phyloP scores from a whole-genome alignment of 2,113 vertebrate genomes.

The Cyanocitta stelleri region DNA sequence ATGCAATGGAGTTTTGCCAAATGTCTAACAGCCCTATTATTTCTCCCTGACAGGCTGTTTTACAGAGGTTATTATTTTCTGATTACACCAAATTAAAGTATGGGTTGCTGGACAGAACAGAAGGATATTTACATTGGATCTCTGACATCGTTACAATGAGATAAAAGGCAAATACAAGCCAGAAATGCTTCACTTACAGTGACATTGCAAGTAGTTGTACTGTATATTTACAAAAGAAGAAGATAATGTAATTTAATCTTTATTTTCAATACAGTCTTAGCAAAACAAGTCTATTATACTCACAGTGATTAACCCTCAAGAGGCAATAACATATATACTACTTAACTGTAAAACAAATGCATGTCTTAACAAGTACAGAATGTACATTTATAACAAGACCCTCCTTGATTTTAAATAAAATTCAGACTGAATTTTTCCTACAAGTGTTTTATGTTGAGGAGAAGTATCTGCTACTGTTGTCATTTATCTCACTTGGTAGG shows the following conservation, averaged over 20 bases:
- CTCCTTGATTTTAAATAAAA: background rate
- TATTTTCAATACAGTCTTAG: background rate
- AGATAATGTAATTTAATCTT: background rate
- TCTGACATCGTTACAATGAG: slow-evolving; percentile 35
- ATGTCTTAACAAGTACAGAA: background rate
- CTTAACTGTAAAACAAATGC: background rate
- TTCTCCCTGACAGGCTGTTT: slow-evolving; percentile 37
- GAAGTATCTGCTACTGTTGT: background rate
- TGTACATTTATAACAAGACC: background rate
- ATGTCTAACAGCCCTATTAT: slow-evolving; percentile 32
- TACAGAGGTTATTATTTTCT: slow-evolving; percentile 45
- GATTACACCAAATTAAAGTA: slow-evolving; percentile 45
- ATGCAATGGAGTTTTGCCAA: slow-evolving; percentile 18
- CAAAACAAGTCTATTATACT: background rate
- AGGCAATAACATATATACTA: background rate
- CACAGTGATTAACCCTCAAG: background rate
- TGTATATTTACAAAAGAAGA: background rate
- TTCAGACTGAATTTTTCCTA: background rate
- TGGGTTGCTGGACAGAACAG: slow-evolving; percentile 35
- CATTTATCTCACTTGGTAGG: background rate
- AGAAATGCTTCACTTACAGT: background rate
- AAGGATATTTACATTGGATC: slow-evolving; percentile 45
- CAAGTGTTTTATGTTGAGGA: background rate
- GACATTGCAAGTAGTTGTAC: background rate
- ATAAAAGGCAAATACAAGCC: slow-evolving; percentile 14